These are phyloP conservation scores for Catharus minimus DNA, from an alignment of 2,113 vertebrate genomes.

Conservation along the genomic window DNA sequence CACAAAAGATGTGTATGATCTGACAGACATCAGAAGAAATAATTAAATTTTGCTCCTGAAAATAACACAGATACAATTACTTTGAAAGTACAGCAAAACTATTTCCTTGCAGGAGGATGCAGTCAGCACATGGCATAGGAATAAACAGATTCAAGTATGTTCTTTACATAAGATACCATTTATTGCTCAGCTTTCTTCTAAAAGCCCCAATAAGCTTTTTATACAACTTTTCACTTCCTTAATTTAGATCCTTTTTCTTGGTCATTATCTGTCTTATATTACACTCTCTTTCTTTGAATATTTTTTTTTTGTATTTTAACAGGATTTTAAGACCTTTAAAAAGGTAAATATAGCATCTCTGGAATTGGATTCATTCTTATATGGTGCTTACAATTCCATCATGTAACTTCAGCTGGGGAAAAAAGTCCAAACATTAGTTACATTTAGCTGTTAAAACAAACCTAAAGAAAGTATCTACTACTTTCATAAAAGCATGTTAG, in stretches of 20 bases:
- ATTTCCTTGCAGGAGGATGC: not conserved
- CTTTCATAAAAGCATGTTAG: not conserved
- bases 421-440: not conserved
- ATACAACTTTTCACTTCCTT: not conserved
- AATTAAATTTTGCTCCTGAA: not conserved
- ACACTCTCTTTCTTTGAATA: not conserved
- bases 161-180: not conserved
- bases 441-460: not conserved
- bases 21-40: not conserved
- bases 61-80: not conserved
- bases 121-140: not conserved
- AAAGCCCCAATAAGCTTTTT: not conserved
- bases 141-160: not conserved
- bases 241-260: not conserved
- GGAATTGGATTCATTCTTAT: not conserved
- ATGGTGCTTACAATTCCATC: not conserved
- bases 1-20: not conserved
- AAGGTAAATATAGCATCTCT: not conserved
- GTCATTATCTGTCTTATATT: not conserved
- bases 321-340: not conserved
- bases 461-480: not conserved
- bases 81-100: not conserved
- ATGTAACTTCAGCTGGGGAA: not conserved
- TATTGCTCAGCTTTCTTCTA: not conserved
- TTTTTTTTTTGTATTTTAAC: not conserved